Evolutionary conservation across 2,113 vertebrate species (phyloP), one percentile per base, ranked within the genome.

Genomic region (Elaphurus davidianus): DNA sequence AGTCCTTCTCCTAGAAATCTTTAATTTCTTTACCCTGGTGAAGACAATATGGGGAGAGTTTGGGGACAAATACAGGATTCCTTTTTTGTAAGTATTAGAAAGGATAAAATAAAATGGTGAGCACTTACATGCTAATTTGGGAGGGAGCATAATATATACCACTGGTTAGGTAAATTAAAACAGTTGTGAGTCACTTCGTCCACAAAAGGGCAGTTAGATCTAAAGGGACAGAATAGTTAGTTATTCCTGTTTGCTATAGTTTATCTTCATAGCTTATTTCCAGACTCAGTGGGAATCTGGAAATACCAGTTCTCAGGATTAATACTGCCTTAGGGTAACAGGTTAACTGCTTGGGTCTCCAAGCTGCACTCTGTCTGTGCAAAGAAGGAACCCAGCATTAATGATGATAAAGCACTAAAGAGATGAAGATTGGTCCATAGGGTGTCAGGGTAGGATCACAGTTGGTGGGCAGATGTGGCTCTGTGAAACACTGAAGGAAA

Each of bases 221-320:
- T 81, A 74, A 28, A 94, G 28, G 62, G 17, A 76, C 47, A 84
- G 91, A 97, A 89, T 0, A 59, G 33, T 91, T 8, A 23, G 79
- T 74, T 25, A 86, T 78, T 81, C n/a, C 57, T 97, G 93, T 96
- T 97, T 96, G 45, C 28, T 6, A 15, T 16, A 33, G 92, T 78
- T 96, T 97, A 91, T 98, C 96, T 97, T 95, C 47, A 57, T 59
- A 27, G 40, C 21, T 91, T 76, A 76, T 43, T 76, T 76, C 71
- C 23, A 3, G 71, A 40, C 74, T 83, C 55, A 79, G 10, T 60
- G 21, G 30, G 16, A n/a, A 96, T 88, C 96, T 14, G 52, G 98
- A 98, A 97, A 98, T 87, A 97, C 97, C 84, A 91, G 96, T 97
- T 98, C 78, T 97, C 14, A 33, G 36, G 33, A 79, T 64, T 89